Evolutionary conservation across 2,797 vertebrate species (phyloP).

Genomic region (Pachyuromys duprasi): DNA sequence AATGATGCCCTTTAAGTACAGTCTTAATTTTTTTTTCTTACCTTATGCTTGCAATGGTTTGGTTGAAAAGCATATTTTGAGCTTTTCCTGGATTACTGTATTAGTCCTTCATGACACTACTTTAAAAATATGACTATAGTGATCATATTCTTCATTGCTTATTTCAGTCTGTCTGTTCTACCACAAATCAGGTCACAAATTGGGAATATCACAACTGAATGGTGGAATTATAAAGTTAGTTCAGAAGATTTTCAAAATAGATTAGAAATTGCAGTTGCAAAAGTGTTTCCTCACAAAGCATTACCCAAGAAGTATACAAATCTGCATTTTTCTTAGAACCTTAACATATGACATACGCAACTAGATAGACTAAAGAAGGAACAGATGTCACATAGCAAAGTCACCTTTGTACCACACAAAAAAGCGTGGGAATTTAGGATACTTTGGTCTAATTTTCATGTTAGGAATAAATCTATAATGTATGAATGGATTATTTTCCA

Average conservation of each 20-base stretch:
- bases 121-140: conserved; percentile 27
- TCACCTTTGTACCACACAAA: conserved; percentile 68
- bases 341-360: conserved; percentile 58
- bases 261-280: background rate
- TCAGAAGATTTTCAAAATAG: background rate
- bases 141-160: conserved; percentile 18
- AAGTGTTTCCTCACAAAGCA: conserved; percentile 16
- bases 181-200: conserved; percentile 13
- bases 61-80: conserved; percentile 31
- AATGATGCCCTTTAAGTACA: background rate
- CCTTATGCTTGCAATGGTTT: background rate
- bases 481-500: conserved; percentile 76
- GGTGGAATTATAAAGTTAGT: conserved; percentile 20
- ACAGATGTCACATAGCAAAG: conserved; percentile 63
- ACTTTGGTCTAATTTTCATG: conserved; percentile 65
- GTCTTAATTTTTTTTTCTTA: background rate
- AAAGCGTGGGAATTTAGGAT: conserved; percentile 40
- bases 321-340: conserved; percentile 60
- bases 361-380: conserved; percentile 35
- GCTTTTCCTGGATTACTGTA: conserved; percentile 7
- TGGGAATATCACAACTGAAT: conserved; percentile 2
- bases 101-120: background rate
- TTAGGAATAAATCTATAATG: conserved; percentile 67
- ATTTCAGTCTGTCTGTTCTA: conserved; percentile 38
- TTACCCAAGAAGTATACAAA: conserved; percentile 31